These are phyloP conservation scores for Leptopilina drosophilae DNA, from an alignment of 2,888 invertebrate species.

Conservation along the genomic window DNA sequence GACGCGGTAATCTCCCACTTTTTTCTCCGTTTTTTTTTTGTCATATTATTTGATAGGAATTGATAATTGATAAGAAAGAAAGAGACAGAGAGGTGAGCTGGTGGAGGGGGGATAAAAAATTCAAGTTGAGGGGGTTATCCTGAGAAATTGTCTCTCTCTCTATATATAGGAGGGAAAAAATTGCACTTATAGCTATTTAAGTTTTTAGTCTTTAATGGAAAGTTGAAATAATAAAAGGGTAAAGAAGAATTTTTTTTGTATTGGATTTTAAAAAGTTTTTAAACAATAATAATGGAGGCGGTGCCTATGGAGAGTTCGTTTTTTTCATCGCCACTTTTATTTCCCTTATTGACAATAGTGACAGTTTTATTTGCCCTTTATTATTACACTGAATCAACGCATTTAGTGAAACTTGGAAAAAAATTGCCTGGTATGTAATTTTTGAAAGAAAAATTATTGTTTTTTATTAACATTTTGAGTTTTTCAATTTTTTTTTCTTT, in stretches of 20 bases:
- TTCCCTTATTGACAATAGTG: constrained; percentile 66
- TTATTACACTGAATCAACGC: constrained; percentile 67
- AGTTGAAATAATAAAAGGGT: too few species aligned
- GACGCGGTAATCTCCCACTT: constrained; percentile 17
- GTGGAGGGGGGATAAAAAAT: background rate
- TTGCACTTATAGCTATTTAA: background rate
- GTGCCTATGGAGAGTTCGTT: constrained; percentile 60
- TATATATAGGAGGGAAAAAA: background rate
- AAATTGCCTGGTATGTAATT: constrained; percentile 69
- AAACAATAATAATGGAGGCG: constrained; percentile 63
- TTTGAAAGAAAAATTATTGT: background rate
- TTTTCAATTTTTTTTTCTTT: too few species aligned
- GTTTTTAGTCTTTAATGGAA: too few species aligned
- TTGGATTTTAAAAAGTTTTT: background rate
- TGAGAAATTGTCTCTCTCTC: background rate
- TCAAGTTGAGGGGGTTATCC: background rate
- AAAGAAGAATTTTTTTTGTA: constrained; percentile 1
- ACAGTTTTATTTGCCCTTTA: constrained; percentile 66
- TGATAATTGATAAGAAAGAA: too few species aligned
- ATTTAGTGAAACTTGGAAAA: constrained; percentile 64
- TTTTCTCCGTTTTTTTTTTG: background rate
- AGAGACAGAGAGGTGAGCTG: background rate
- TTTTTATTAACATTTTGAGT: background rate
- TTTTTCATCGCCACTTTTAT: constrained; percentile 64
- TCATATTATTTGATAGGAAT: too few species aligned